Conservation (phyloP, 2,113 vertebrate genomes). For the Toxostoma redivivum region DNA sequence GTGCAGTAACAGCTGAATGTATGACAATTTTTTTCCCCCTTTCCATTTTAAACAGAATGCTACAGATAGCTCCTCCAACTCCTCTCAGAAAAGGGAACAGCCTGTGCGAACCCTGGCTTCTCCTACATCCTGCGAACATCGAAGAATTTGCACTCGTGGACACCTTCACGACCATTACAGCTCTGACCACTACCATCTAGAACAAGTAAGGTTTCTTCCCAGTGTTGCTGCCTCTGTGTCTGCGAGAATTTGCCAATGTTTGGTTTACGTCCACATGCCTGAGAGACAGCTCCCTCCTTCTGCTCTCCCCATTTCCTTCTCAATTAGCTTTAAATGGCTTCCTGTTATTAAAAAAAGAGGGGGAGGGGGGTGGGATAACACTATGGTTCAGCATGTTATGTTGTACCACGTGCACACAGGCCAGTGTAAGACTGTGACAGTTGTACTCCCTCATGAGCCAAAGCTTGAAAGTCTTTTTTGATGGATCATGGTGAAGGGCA, state of each 20-base stretch:
- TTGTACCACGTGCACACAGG: neutral
- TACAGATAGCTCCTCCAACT: slow-evolving; percentile 84
- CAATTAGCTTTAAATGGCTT: neutral
- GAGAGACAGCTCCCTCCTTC: neutral
- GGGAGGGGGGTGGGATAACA: neutral
- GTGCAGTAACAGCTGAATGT: neutral
- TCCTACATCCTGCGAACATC: slow-evolving; percentile 85
- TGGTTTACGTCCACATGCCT: neutral
- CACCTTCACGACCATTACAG: slow-evolving; percentile 85
- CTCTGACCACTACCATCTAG: slow-evolving; percentile 87
- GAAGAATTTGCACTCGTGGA: slow-evolving; percentile 86
- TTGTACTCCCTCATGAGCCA: neutral
- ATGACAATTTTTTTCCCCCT: neutral
- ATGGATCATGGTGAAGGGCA: accelerated
- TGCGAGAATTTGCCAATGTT: neutral
- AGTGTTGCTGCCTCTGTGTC: neutral
- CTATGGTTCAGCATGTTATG: accelerated
- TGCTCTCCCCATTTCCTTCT: neutral
- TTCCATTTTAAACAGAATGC: slow-evolving; percentile 70
- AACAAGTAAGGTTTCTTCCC: slow-evolving; percentile 80
- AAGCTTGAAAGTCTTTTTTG: neutral
- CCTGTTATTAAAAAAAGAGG: neutral
- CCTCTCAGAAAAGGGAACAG: slow-evolving; percentile 81
- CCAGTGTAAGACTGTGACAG: neutral
- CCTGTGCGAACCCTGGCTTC: slow-evolving; percentile 83